Base-by-base conservation (phyloP, 2,888 invertebrate genomes). In the Agrochola lota region DNA sequence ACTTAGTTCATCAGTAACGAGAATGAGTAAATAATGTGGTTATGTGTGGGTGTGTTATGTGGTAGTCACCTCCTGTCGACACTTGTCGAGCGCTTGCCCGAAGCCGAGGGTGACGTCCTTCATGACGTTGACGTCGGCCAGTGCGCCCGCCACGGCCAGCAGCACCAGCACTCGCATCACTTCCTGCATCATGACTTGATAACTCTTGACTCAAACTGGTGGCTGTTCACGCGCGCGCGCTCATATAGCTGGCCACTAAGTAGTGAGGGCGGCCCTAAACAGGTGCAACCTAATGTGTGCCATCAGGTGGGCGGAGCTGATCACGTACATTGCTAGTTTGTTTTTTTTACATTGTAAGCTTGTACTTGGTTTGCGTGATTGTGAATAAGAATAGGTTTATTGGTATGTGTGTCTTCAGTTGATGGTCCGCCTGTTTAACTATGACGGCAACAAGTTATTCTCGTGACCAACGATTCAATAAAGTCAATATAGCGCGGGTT, bases 71-170 rank as follows among this genome's bases (percentile, higher is more conserved):
- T 95, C 94, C 75, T 94, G 93, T 35, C 96, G 90, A 88, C 96
- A 96, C 77, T 92, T 91, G 40, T 96, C 90, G 12, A 96, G 90
- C 67, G 96, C 96, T 87, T 96, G 92, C 3, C 96, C 96, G 81
- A 96, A 96, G 15, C 96, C 96, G 3, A 96, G 92, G 0, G 96
- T 96, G 83, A 96, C 94, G 73, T 96, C 96, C 83, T 95, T 96
- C 95, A 96, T 94, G 85, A 96, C 92, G 35, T 89, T 90, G 49
- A 92, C 91, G 77, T 91, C 91, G 4, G 90, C 92, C 30, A 80
- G 78, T 30, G 76, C 81, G 46, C 73, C 76, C 66, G 87, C 67
- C 82, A 71, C 78, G 74, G 62, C 69, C 79, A 86, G 23, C 68
- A 87, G 57, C 64, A 88, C 30, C 73, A 88, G 70, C 74, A 77